A percentile compares a stretch with the other conserved stretches of the same genome.
Conservation (phyloP, 1,140 invertebrate species). For the Leptonema lineaticorne region DNA sequence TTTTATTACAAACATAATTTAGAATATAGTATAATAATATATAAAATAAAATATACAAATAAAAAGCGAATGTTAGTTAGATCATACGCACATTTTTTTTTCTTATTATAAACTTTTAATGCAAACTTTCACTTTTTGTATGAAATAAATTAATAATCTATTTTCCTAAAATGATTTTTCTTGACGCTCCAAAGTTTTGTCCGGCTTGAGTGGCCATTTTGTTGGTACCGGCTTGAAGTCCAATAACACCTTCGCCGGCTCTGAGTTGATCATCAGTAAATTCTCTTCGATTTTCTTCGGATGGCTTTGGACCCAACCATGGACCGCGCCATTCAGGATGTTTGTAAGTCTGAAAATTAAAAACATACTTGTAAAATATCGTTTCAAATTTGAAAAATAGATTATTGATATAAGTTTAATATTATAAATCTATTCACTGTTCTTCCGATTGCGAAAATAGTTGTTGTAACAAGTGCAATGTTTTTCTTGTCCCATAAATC, state of each 20-base stretch:
- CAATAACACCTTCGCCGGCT: slow-evolving; percentile 83
- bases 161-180: slow-evolving; percentile 82
- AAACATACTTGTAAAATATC: slow-evolving; percentile 27
- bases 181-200: slow-evolving; percentile 84
- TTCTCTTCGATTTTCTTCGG: slow-evolving; percentile 84
- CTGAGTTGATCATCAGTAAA: slow-evolving; percentile 86
- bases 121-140: not conserved
- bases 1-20: no score
- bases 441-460: slow-evolving; percentile 85
- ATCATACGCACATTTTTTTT: no score
- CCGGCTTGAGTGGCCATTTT: slow-evolving; percentile 87
- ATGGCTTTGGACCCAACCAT: slow-evolving; percentile 77
- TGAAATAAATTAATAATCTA: slow-evolving; percentile 51
- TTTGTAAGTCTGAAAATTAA: slow-evolving; percentile 70
- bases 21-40: not conserved
- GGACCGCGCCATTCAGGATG: slow-evolving; percentile 88
- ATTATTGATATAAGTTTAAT: not conserved
- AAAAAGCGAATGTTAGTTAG: not conserved
- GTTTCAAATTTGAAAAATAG: not conserved
- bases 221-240: slow-evolving; percentile 90
- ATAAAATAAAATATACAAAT: not conserved
- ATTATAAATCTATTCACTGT: slow-evolving; percentile 60
- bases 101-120: no score
- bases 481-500: slow-evolving; percentile 94
- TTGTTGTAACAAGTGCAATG: slow-evolving; percentile 83